Percentiles rank a stretch among this genome's conserved stretches.
These are phyloP conservation scores for Ictalurus furcatus DNA, from an alignment of 2,113 vertebrate species.

Conservation along the genomic window DNA sequence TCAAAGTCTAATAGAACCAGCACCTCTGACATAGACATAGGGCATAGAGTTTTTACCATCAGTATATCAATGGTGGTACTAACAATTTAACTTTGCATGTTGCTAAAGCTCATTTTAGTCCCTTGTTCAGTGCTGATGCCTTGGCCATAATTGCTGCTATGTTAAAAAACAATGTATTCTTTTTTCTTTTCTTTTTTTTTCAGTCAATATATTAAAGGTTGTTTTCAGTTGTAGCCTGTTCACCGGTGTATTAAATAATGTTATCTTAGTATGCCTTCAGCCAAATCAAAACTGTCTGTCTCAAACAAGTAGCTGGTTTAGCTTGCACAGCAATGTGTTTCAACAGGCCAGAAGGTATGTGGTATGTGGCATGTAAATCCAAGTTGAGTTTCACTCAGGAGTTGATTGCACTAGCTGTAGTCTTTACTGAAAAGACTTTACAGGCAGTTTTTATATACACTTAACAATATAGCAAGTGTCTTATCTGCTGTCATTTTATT, in stretches of 20 bases:
- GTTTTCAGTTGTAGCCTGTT: background rate
- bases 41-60: background rate
- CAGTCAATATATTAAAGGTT: background rate
- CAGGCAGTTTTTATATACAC: background rate
- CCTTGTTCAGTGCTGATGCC: background rate
- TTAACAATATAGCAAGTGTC: background rate
- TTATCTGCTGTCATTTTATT: background rate
- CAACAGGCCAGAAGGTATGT: constrained; percentile 49
- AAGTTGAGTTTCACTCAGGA: constrained; percentile 10
- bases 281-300: background rate
- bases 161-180: background rate
- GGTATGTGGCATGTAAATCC: constrained; percentile 16
- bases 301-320: background rate
- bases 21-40: constrained; percentile 67
- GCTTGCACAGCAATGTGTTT: constrained; percentile 43
- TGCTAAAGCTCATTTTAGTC: background rate
- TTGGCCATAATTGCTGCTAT: background rate
- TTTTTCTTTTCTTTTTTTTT: background rate
- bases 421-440: background rate
- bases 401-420: background rate
- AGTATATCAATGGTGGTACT: background rate
- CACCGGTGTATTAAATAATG: background rate
- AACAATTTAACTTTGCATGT: background rate
- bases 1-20: constrained; percentile 79
- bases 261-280: background rate